Evolutionary conservation across 2,113 vertebrate species (phyloP), one percentile per base, ranked within the genome.

Genomic region (Hemichromis elongatus): DNA sequence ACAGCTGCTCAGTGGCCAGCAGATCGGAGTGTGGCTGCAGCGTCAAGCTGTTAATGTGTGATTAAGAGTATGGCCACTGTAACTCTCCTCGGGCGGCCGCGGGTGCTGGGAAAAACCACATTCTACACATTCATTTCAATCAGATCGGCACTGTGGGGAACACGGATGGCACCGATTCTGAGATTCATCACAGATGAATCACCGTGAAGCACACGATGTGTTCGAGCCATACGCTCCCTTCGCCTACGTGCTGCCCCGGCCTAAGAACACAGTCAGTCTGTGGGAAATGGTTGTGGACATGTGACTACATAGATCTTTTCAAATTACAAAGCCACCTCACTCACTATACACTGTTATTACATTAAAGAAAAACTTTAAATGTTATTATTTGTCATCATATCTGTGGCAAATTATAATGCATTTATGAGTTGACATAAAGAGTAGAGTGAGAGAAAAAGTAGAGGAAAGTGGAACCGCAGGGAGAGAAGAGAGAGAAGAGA

Each of bases 201-300:
- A 30, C 45, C 19, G 26, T 1, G 42, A 75, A 30, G 9, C 6
- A 12, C 24, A 19, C 26, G 9, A 28, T 28, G 40, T 70, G 13
- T 26, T 70, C 40, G 10, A 45, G 40, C 21, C 66, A 70, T 24
- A 0, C 66, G 7, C 21, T 28, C 40, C 16, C 40, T 28, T 2
- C 9, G 1, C 68, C 42, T 30, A 30, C 42, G n/a, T 4, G 6
- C 68, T n/a, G 68, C 68, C 45, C 42, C 8, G 1, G 0, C 0
- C 16, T 26, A 28, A 73, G 66, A 73, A 47, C 68, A 19, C 24
- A 73, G 5, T 73, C 24, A 0, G 9, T 28, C 68, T 75, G 42
- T 5, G 42, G 42, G 42, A 0, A 75, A 75, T 0, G 1, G 1
- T 47, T 45, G 24, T 28, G 24, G 18, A 47, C 9, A 9, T 53